A percentile compares a stretch with the other conserved stretches of the same genome.
Conservation (phyloP, 2,113 vertebrate genomes). For the Nothobranchius kuhntae region DNA sequence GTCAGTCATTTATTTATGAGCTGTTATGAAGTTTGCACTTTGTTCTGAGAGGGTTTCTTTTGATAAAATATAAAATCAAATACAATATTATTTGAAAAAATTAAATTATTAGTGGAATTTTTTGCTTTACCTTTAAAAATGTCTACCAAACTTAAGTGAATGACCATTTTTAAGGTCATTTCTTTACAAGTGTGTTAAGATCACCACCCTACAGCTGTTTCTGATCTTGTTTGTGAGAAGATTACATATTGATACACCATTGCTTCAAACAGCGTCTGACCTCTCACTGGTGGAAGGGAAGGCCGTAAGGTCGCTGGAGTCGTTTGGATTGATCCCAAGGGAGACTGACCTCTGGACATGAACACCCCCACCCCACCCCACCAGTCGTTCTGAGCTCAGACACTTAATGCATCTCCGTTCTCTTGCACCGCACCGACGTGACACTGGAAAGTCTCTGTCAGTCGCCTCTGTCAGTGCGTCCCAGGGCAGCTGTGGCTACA, state of each 20-base stretch:
- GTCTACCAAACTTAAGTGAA: too few relatives aligned
- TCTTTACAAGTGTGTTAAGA: constrained; percentile 16
- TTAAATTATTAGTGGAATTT: too few relatives aligned
- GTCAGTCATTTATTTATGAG: too few relatives aligned
- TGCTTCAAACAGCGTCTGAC: constrained; percentile 48
- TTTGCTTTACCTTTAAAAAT: too few relatives aligned
- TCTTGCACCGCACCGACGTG: constrained; percentile 2
- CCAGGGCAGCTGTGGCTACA: too few relatives aligned
- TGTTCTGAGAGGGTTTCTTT: too few relatives aligned
- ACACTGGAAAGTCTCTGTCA: neutral
- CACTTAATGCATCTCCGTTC: constrained; percentile 6
- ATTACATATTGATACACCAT: constrained; percentile 45
- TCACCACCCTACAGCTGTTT: constrained; percentile 18
- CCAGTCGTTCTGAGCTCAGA: constrained; percentile 23
- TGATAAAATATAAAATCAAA: too few relatives aligned
- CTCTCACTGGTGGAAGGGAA: constrained; percentile 49
- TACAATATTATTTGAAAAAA: too few relatives aligned
- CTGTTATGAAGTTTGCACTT: too few relatives aligned
- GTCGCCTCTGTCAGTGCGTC: too few relatives aligned
- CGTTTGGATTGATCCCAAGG: constrained; percentile 53
- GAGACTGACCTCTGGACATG: constrained; percentile 50
- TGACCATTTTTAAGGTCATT: neutral
- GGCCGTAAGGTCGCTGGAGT: constrained; percentile 62
- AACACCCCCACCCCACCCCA: neutral
- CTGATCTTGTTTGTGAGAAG: constrained; percentile 34